These are phyloP conservation scores for Caenorhabditis becei DNA, from an alignment of 2,888 invertebrate genomes.

Conservation along the genomic window DNA sequence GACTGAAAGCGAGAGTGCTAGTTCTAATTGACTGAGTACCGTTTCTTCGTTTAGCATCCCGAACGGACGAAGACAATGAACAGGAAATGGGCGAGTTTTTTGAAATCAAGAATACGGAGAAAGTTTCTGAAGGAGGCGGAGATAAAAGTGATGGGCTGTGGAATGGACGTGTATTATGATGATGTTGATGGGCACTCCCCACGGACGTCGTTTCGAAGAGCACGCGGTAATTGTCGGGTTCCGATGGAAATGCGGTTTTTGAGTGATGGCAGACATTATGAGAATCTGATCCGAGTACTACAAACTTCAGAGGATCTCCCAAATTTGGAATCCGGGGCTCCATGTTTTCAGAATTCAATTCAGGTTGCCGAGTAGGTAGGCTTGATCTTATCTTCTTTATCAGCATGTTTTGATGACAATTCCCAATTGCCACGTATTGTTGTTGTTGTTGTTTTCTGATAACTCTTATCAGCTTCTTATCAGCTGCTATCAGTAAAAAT, in stretches of 20 bases:
- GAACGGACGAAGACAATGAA: neutral
- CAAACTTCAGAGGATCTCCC: no score
- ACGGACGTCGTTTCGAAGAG: conserved; percentile 4
- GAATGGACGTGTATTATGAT: conserved; percentile 6
- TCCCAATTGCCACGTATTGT: no score
- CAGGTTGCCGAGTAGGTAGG: no score
- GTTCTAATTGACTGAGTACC: conserved; percentile 5
- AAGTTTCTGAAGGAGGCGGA: neutral
- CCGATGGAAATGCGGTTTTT: neutral
- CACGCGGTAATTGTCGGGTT: conserved; percentile 1
- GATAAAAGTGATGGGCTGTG: conserved; percentile 11
- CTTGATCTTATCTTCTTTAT: no score
- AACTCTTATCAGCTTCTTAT: no score
- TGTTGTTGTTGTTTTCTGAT: no score
- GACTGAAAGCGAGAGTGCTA: conserved; percentile 14
- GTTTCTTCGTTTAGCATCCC: conserved; percentile 9
- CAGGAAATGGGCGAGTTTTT: neutral
- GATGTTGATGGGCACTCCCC: conserved; percentile 5
- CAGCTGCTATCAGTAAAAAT: neutral
- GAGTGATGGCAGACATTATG: neutral
- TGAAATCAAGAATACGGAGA: neutral
- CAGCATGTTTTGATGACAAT: no score
- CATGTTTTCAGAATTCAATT: no score
- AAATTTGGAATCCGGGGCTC: no score
- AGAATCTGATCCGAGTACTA: neutral